Evolutionary conservation across 2,888 invertebrate genomes (phyloP).

Genomic region (Metalampra italica): DNA sequence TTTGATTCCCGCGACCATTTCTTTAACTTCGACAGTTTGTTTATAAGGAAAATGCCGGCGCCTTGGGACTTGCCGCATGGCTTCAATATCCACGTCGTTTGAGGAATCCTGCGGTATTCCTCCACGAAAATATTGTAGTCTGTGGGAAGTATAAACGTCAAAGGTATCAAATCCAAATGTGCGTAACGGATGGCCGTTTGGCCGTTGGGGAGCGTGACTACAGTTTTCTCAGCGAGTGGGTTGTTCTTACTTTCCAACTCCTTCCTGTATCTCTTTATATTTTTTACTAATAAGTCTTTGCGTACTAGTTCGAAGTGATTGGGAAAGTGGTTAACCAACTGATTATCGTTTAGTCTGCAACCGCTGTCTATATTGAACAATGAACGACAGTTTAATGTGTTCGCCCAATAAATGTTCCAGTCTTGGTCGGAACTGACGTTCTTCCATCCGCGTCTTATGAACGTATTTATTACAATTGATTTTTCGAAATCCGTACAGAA

Average conservation of each 20-base stretch:
- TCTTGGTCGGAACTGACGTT: slow-evolving; percentile 91
- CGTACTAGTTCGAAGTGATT: slow-evolving; percentile 96
- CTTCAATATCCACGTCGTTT: slow-evolving; percentile 97
- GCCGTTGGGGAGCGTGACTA: slow-evolving; percentile 70
- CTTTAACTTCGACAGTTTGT: slow-evolving; percentile 94
- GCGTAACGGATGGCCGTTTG: slow-evolving; percentile 83
- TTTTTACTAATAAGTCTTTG: slow-evolving; percentile 96
- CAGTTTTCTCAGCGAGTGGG: slow-evolving; percentile 85
- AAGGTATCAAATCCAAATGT: slow-evolving; percentile 93
- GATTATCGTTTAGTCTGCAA: slow-evolving; percentile 83
- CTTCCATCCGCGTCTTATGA: slow-evolving; percentile 79
- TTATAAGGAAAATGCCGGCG: slow-evolving; percentile 94
- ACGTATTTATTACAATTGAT: slow-evolving; percentile 42
- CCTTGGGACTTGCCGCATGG: slow-evolving; percentile 96
- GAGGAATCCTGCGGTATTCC: slow-evolving; percentile 94
- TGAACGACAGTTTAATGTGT: slow-evolving; percentile 90
- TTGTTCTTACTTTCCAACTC: slow-evolving; percentile 94
- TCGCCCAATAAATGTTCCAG: slow-evolving; percentile 97
- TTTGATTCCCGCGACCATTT: slow-evolving; percentile 92
- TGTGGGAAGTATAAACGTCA: slow-evolving; percentile 95
- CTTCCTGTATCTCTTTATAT: slow-evolving; percentile 94
- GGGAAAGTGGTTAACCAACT: slow-evolving; percentile 96
- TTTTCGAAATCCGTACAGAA: slow-evolving; percentile 51
- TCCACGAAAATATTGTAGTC: slow-evolving; percentile 98
- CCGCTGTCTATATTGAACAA: slow-evolving; percentile 81